These are phyloP conservation scores for Drosophila micromelanica DNA, from an alignment of 1,140 invertebrate genomes.

Conservation along the genomic window DNA sequence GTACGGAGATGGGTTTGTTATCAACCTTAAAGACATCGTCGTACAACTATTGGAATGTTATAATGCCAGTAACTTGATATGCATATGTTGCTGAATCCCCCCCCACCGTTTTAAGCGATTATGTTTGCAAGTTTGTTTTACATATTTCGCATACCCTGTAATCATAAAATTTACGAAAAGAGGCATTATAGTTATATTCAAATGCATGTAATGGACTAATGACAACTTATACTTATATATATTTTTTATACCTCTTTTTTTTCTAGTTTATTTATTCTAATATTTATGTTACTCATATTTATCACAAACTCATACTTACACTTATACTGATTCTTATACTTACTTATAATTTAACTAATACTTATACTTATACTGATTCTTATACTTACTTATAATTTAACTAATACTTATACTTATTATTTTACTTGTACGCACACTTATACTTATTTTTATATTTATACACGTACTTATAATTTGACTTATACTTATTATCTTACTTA, in stretches of 20 bases:
- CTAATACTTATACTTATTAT: no score
- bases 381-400: no score
- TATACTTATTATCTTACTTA: no score
- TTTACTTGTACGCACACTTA: background rate
- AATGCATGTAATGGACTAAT: background rate
- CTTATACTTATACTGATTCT: no score
- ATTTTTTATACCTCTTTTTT: no score
- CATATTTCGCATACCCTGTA: conserved; percentile 16
- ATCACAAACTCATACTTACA: no score
- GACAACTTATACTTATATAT: background rate
- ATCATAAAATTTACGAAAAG: background rate
- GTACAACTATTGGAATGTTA: background rate
- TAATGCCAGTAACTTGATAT: conserved; percentile 22
- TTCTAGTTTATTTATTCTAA: no score
- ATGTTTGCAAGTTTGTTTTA: conserved; percentile 33
- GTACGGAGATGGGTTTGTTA: conserved; percentile 3
- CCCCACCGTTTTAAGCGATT: conserved; percentile 2
- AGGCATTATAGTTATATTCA: background rate
- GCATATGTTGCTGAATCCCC: conserved; percentile 19
- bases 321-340: no score
- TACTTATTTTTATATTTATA: conserved; percentile 1
- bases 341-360: no score
- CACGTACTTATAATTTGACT: no score
- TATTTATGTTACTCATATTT: no score
- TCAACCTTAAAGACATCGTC: conserved; percentile 13